These are phyloP conservation scores for Gila robusta DNA, from an alignment of 2,797 vertebrate genomes.

Conservation along the genomic window DNA sequence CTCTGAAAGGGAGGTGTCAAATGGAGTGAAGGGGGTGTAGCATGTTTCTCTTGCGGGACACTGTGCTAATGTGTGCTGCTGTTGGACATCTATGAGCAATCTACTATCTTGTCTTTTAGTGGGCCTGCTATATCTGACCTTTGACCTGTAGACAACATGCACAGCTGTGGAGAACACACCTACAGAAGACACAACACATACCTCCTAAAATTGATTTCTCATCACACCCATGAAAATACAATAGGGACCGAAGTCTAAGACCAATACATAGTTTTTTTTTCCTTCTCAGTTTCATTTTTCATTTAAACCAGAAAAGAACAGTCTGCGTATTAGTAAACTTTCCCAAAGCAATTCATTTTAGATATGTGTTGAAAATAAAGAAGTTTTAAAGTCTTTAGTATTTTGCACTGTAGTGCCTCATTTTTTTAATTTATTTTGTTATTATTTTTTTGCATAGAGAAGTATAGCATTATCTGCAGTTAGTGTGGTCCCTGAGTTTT, in stretches of 20 bases:
- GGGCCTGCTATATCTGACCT: constrained; percentile 48
- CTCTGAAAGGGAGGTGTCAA: constrained; percentile 28
- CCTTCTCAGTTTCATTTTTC: background rate
- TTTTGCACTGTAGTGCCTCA: background rate
- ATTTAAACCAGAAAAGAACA: background rate
- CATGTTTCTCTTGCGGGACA: constrained; percentile 38
- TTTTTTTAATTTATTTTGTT: background rate
- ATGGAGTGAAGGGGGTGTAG: constrained; percentile 24
- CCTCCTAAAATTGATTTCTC: background rate
- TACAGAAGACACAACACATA: background rate
- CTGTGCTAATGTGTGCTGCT: constrained; percentile 29
- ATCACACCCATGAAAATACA: background rate
- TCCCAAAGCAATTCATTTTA: background rate
- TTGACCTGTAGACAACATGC: constrained; percentile 52
- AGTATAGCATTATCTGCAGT: background rate
- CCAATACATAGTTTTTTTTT: too few species aligned
- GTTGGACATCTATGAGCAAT: constrained; percentile 48
- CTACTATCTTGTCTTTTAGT: constrained; percentile 30
- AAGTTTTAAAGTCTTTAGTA: background rate
- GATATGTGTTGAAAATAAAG: background rate
- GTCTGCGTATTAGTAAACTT: background rate
- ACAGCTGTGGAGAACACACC: constrained; percentile 34
- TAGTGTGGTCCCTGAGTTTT: constrained; percentile 39
- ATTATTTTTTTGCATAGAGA: background rate
- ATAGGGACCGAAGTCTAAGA: background rate